Base-by-base conservation (phyloP, 1,140 invertebrate species). In the Orius insidiosus region DNA sequence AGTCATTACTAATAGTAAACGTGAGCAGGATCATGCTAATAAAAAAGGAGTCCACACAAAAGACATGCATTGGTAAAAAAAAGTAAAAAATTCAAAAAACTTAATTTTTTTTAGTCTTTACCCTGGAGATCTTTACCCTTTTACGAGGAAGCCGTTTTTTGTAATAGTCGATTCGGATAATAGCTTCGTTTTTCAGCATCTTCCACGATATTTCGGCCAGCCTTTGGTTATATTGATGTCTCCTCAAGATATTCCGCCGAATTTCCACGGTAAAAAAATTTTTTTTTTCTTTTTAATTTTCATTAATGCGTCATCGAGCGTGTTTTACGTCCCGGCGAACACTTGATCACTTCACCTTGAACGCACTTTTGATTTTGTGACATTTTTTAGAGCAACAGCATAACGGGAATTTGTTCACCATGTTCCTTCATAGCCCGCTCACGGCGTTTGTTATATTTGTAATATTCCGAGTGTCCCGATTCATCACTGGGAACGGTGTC, bases 121-220 rank as follows among this genome's bases (percentile, higher is more conserved):
- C 63, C 90, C 90, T 32, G 89, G 88, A 38, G 90, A 95, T 62
- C 66, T 95, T 16, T 85, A 87, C 62, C 92, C 90, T 10, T 55
- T 55, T 31, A 59, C 57, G 36, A 53, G 57, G 47, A 58, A 59
- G 38, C 57, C 57, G 13, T 69, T 95, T 33, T 93, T 95, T 65
- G 71, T 96, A 37, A 84, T 96, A 51, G 78, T 96, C 48, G 92
- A 96, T 63, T 93, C 87, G 55, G 85, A 95, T 64, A 95, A 94
- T 66, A 90, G 86, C 59, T 86, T 83, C 63, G 83, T 87, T 48
- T 96, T 95, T 67, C 80, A 87, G 68, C 78, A 88, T 60, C 82
- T 95, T 59, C 85, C 88, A 16, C 77, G 80, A 50, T 81, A 88
- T 59, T 97, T 96, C 68, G 89, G 87, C 10, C 88, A 94, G 61